Conservation (phyloP, 2,113 vertebrate genomes). For the Cinclus mexicanus region DNA sequence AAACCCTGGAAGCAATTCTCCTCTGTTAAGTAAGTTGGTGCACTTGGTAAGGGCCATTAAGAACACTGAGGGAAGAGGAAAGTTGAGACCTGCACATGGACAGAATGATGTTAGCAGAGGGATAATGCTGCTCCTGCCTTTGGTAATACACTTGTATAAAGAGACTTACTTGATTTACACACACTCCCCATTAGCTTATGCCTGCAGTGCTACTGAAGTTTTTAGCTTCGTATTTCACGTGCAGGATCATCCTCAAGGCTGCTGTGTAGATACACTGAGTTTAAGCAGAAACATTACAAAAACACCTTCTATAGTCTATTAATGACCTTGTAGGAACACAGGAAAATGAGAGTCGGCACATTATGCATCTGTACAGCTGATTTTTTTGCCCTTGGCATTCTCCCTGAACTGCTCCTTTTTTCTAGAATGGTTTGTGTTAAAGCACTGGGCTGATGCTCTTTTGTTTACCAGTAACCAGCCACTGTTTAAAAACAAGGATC, state of each 20-base stretch:
- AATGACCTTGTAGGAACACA: background rate
- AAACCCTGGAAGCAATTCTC: background rate
- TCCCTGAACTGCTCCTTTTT: background rate
- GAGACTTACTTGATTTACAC: background rate
- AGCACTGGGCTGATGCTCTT: background rate
- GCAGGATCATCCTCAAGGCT: background rate
- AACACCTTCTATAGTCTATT: background rate
- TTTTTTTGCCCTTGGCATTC: background rate
- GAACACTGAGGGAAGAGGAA: background rate
- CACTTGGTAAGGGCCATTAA: background rate
- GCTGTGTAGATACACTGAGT: fast-evolving
- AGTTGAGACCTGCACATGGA: background rate
- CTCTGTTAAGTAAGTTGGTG: background rate
- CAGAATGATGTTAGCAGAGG: background rate
- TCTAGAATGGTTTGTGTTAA: background rate
- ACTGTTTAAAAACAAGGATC: constrained; percentile 32
- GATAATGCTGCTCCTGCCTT: background rate
- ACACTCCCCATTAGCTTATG: background rate
- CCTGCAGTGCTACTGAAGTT: background rate
- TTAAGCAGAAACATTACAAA: background rate
- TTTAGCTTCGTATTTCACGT: background rate
- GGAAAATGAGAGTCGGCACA: background rate
- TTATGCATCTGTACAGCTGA: background rate
- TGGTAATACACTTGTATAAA: background rate
- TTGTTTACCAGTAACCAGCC: constrained; percentile 16